Conservation (phyloP, 2,797 vertebrate genomes). For the Vultur gryphus region DNA sequence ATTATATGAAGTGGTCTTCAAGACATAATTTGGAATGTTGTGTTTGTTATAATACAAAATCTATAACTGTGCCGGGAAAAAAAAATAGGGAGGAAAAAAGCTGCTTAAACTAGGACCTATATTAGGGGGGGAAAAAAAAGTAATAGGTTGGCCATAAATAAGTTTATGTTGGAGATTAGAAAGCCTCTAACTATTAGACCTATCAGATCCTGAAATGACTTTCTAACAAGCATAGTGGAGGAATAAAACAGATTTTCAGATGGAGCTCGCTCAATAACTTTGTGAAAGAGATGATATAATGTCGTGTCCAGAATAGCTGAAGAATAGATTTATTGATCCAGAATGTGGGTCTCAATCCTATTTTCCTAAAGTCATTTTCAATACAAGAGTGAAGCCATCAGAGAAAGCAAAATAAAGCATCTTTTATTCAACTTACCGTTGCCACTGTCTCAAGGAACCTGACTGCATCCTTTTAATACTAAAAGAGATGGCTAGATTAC, state of each 20-base stretch:
- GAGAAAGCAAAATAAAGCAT: conserved; percentile 8
- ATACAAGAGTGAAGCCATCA: neutral
- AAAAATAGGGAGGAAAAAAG: neutral
- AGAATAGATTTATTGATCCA: neutral
- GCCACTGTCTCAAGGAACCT: neutral
- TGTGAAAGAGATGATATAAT: neutral
- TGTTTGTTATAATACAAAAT: neutral
- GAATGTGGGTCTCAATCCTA: neutral
- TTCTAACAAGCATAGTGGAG: neutral
- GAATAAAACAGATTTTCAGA: neutral
- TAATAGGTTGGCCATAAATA: neutral
- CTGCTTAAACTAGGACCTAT: neutral
- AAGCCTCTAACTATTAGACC: neutral
- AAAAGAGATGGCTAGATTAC: neutral
- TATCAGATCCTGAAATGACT: neutral
- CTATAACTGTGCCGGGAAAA: neutral
- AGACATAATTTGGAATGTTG: neutral
- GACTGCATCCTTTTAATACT: neutral
- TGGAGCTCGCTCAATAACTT: neutral
- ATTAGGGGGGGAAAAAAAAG: fast-evolving
- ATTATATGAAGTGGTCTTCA: neutral
- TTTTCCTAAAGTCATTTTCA: conserved; percentile 7
- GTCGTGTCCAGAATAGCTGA: neutral
- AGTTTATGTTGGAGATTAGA: neutral
- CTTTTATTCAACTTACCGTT: neutral